phyloP scores from a whole-genome alignment of 2,797 vertebrate species.

The Triplophysa bombifrons region DNA sequence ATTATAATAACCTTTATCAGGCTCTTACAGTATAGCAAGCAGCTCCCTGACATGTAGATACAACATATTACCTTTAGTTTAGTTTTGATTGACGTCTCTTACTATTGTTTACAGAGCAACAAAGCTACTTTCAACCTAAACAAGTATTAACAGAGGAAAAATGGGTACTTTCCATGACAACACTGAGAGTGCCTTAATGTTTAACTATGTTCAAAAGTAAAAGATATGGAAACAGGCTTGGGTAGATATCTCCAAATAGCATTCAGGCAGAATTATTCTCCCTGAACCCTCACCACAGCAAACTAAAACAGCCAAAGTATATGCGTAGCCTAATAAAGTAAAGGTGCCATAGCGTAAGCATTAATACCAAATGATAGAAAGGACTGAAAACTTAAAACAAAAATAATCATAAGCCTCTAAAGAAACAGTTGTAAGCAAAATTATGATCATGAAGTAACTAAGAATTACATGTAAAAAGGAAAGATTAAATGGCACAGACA shows the following conservation, averaged over 20 bases:
- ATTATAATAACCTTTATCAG: neutral
- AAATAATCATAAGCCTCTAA: neutral
- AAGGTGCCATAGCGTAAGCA: neutral
- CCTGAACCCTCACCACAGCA: slow-evolving; percentile 5
- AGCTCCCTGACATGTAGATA: neutral
- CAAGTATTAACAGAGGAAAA: neutral
- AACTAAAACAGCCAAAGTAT: slow-evolving; percentile 2
- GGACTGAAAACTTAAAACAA: neutral
- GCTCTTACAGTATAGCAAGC: neutral
- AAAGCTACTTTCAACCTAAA: neutral
- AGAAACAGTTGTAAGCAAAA: neutral
- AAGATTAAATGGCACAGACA: neutral
- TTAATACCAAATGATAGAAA: neutral
- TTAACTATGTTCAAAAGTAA: neutral
- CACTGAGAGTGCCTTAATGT: neutral
- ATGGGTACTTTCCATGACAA: slow-evolving; percentile 3
- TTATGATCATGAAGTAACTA: neutral
- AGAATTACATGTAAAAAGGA: neutral
- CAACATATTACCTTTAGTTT: no score
- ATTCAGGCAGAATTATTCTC: neutral
- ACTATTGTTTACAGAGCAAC: neutral
- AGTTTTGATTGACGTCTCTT: neutral
- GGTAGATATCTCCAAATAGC: neutral
- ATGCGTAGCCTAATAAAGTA: neutral
- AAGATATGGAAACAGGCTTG: neutral